phyloP scores from a whole-genome alignment of 2,888 invertebrate species.

The Limnephilus marmoratus region DNA sequence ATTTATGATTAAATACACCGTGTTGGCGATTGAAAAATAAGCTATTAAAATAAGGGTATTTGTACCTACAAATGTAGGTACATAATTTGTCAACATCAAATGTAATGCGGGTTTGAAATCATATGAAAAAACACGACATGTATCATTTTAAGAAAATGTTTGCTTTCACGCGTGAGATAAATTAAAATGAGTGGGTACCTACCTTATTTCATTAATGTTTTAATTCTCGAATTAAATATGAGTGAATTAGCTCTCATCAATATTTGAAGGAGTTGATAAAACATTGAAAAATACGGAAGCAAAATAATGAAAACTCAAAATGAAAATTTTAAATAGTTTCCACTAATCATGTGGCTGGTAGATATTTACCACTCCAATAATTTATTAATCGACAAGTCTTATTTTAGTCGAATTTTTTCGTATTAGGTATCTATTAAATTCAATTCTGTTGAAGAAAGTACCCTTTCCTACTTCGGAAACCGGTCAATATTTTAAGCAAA shows the following conservation, averaged over 20 bases:
- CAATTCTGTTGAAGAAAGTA: too few relatives aligned
- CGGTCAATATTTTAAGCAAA: too few relatives aligned
- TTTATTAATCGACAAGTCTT: too few relatives aligned
- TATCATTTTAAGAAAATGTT: slow-evolving; percentile 24
- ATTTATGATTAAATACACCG: slow-evolving; percentile 45
- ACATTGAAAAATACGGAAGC: background rate
- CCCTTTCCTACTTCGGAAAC: too few relatives aligned
- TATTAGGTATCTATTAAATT: too few relatives aligned
- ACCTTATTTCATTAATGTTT: too few relatives aligned
- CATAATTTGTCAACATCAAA: background rate
- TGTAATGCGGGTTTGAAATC: background rate
- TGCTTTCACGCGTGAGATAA: slow-evolving; percentile 13
- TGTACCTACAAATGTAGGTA: background rate
- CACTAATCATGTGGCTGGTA: too few relatives aligned
- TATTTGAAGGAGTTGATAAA: background rate
- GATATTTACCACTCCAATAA: too few relatives aligned
- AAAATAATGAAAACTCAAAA: background rate
- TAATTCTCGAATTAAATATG: background rate
- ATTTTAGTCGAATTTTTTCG: too few relatives aligned
- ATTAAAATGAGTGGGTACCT: background rate
- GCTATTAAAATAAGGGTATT: background rate
- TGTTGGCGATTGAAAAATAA: slow-evolving; percentile 42
- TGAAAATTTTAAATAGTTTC: too few relatives aligned
- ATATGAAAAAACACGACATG: background rate
- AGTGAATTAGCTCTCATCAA: background rate